phyloP scores from a whole-genome alignment of 1,140 invertebrate species.

The Drosophila sucinea region DNA sequence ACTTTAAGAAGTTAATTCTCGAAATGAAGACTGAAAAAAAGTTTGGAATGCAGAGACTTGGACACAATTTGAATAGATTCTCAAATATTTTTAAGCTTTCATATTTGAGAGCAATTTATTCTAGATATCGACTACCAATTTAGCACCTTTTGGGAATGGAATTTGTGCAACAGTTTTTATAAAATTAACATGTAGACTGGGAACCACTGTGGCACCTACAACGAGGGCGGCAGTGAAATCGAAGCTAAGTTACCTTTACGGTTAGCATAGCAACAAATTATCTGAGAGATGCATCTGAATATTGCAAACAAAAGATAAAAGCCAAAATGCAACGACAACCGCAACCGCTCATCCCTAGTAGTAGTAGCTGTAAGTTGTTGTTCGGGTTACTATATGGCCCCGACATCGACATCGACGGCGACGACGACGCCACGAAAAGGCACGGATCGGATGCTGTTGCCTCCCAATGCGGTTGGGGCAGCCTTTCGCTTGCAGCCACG shows the following conservation, averaged over 20 bases:
- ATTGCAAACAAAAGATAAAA: conserved; percentile 82
- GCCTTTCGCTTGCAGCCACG: conserved; percentile 82
- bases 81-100: too few relatives aligned
- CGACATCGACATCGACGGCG: neutral
- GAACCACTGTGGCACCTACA: conserved; percentile 31
- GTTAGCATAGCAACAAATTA: conserved; percentile 72
- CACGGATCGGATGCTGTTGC: neutral
- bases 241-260: conserved; percentile 57
- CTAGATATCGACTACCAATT: too few relatives aligned
- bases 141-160: too few relatives aligned
- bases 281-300: conserved; percentile 80
- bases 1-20: too few relatives aligned
- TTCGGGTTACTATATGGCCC: conserved; percentile 31
- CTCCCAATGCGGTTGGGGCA: conserved; percentile 34
- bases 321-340: conserved; percentile 76
- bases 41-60: too few relatives aligned
- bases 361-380: conserved; percentile 37
- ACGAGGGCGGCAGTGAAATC: conserved; percentile 48
- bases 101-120: too few relatives aligned
- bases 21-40: too few relatives aligned
- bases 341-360: conserved; percentile 49
- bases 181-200: too few relatives aligned
- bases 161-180: too few relatives aligned
- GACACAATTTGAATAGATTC: too few relatives aligned
- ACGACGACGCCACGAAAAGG: conserved; percentile 1